Conservation (phyloP, 2,888 invertebrate species). For the Nephrotoma guestfalica region DNA sequence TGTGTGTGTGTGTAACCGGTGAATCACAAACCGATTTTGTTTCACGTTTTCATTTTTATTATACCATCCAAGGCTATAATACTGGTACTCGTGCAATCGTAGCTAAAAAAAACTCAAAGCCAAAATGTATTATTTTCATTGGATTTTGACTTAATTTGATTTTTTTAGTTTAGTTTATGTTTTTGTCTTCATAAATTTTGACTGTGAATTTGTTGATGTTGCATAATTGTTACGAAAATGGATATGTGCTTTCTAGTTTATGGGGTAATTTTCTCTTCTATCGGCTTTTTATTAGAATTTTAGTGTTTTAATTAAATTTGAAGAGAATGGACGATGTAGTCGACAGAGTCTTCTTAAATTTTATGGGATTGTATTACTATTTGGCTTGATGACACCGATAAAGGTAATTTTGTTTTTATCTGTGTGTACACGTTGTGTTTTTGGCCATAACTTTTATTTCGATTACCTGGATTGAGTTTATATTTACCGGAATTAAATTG, state of each 20-base stretch:
- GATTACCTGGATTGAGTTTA: background rate
- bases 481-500: background rate
- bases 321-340: background rate
- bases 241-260: background rate
- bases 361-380: background rate
- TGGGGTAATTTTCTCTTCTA: background rate
- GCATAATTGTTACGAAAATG: background rate
- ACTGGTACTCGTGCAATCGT: background rate
- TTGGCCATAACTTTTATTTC: background rate
- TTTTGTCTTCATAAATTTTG: background rate
- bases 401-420: background rate
- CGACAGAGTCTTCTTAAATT: background rate
- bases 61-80: background rate
- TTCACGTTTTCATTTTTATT: background rate
- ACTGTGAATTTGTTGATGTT: background rate
- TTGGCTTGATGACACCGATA: background rate
- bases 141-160: background rate
- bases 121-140: background rate
- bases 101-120: background rate
- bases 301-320: background rate
- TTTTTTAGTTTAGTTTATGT: background rate
- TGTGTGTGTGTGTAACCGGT: background rate
- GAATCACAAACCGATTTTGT: background rate
- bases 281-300: background rate
- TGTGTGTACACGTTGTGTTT: background rate